Conservation (phyloP, 2,888 invertebrate genomes). For the Unio delphinus region DNA sequence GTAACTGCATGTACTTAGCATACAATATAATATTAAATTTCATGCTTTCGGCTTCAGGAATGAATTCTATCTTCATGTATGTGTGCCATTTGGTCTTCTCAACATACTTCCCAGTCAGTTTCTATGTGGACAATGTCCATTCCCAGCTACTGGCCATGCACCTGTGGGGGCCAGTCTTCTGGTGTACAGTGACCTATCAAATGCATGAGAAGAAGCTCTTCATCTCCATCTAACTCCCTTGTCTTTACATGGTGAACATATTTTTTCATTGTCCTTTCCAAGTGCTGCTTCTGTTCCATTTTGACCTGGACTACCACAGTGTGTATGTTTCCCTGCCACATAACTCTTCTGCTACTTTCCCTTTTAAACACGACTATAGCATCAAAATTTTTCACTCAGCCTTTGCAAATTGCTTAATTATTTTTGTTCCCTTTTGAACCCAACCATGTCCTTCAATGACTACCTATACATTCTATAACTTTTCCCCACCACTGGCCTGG, state of each 20-base stretch:
- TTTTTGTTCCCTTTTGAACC: neutral
- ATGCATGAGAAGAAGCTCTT: conserved; percentile 84
- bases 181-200: conserved; percentile 84
- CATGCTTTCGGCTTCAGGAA: conserved; percentile 75
- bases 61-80: conserved; percentile 92
- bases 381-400: too few relatives aligned
- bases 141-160: conserved; percentile 79
- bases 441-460: neutral
- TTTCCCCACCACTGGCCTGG: neutral
- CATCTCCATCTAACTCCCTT: conserved; percentile 76
- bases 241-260: too few relatives aligned
- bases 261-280: too few relatives aligned
- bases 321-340: neutral
- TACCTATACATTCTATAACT: neutral
- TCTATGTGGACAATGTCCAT: conserved; percentile 72
- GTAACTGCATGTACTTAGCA: too few relatives aligned
- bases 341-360: neutral
- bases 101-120: conserved; percentile 79
- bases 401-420: too few relatives aligned
- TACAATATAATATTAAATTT: neutral
- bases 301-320: too few relatives aligned
- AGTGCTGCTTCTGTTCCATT: too few relatives aligned
- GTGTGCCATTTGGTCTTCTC: conserved; percentile 84
- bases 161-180: conserved; percentile 81
- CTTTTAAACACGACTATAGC: too few relatives aligned